These are phyloP conservation scores for Clepsis dumicolana DNA, from an alignment of 2,888 invertebrate genomes.

Conservation along the genomic window DNA sequence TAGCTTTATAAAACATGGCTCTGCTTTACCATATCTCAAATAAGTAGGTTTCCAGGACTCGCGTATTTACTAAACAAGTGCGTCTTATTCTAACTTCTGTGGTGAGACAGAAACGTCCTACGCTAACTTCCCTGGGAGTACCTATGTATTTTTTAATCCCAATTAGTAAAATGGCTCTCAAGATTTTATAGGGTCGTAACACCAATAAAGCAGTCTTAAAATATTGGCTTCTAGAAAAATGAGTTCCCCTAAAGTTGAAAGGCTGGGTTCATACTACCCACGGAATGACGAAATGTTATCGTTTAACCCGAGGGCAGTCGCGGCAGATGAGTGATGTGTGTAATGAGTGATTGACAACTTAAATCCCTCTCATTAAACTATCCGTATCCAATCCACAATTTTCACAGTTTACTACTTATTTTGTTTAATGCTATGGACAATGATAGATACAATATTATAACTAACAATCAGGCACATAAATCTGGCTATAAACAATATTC, in stretches of 20 bases:
- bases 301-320: neutral
- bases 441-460: too few species aligned
- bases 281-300: slow-evolving; percentile 7
- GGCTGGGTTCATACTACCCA: slow-evolving; percentile 8
- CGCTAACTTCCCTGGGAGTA: too few species aligned
- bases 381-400: too few species aligned
- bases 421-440: too few species aligned
- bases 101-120: too few species aligned
- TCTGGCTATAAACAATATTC: too few species aligned
- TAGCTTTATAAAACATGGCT: too few species aligned
- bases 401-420: too few species aligned
- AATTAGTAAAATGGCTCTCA: slow-evolving; percentile 5
- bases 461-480: too few species aligned
- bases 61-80: too few species aligned
- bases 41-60: too few species aligned
- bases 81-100: neutral
- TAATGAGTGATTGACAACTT: slow-evolving; percentile 1
- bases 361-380: neutral
- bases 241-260: slow-evolving; percentile 9
- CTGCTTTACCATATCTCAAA: too few species aligned
- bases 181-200: slow-evolving; percentile 3
- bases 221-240: slow-evolving; percentile 11
- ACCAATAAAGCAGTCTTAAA: neutral
- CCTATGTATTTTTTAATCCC: slow-evolving; percentile 10
- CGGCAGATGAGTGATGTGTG: slow-evolving; percentile 4